Percentiles rank a stretch among this genome's conserved stretches.
Evolutionary conservation across 2,113 vertebrate species (phyloP).

Genomic region (Rousettus leschenaultii): DNA sequence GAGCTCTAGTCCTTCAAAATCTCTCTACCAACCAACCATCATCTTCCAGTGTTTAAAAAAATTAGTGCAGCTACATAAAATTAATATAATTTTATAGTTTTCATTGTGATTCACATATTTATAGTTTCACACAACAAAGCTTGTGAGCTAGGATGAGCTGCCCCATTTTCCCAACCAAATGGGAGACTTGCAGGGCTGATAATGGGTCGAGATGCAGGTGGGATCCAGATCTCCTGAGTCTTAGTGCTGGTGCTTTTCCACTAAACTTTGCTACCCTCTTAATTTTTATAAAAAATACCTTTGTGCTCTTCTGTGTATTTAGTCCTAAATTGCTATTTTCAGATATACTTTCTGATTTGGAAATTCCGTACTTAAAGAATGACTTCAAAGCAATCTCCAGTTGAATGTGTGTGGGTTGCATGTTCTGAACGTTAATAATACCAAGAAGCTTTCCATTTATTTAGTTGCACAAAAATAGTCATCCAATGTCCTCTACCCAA

Average conservation of each 20-base stretch:
- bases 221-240: background rate
- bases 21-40: background rate
- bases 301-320: background rate
- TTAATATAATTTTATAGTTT: background rate
- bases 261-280: background rate
- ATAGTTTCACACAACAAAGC: background rate
- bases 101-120: background rate
- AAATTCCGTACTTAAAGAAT: background rate
- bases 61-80: background rate
- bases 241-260: background rate
- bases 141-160: background rate
- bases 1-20: background rate
- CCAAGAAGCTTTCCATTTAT: conserved; percentile 45
- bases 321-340: conserved; percentile 9
- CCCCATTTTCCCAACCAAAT: background rate
- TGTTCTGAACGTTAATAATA: conserved; percentile 20
- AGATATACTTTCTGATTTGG: conserved; percentile 17
- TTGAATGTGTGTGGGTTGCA: background rate
- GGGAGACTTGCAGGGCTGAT: background rate
- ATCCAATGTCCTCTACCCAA: conserved; percentile 45
- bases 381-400: background rate
- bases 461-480: conserved; percentile 48
- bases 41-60: background rate
- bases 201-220: background rate
- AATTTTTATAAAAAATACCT: background rate